Conservation (phyloP, 2,888 invertebrate genomes). For the Hirtodrosophila trivittata region DNA sequence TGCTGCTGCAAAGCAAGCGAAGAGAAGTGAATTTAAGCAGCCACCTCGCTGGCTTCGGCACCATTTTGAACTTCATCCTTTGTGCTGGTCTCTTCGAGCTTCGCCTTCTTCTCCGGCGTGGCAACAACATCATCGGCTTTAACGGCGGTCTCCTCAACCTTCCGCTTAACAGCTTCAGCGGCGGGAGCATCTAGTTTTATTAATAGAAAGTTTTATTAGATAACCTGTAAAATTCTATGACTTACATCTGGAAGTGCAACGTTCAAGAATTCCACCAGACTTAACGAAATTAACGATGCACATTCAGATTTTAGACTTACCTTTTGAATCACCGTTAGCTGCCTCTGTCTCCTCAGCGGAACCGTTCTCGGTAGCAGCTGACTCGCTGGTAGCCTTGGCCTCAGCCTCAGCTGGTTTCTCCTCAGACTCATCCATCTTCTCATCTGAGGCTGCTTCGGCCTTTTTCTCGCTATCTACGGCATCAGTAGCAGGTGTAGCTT, state of each 20-base stretch:
- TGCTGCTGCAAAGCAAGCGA: constrained; percentile 47
- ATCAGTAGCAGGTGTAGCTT: constrained; percentile 56
- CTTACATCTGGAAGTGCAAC: too few species aligned
- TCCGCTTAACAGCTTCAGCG: constrained; percentile 83
- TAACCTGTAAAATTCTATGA: too few species aligned
- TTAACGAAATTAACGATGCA: too few species aligned
- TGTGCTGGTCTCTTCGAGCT: constrained; percentile 82
- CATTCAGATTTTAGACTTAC: constrained; percentile 47
- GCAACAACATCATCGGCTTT: constrained; percentile 82
- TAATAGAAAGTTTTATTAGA: too few species aligned
- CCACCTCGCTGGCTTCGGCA: constrained; percentile 84
- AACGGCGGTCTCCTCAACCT: constrained; percentile 79
- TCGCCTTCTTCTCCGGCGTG: constrained; percentile 84
- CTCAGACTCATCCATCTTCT: constrained; percentile 55
- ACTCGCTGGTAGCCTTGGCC: constrained; percentile 74
- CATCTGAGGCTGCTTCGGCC: constrained; percentile 52
- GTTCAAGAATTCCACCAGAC: too few species aligned
- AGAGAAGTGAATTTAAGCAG: constrained; percentile 78
- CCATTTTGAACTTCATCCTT: constrained; percentile 84
- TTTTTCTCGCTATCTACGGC: constrained; percentile 57
- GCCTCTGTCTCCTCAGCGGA: constrained; percentile 72
- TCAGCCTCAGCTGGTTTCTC: constrained; percentile 66
- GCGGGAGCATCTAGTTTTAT: constrained; percentile 76
- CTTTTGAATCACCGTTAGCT: constrained; percentile 83
- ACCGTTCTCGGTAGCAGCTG: constrained; percentile 74